phyloP scores from a whole-genome alignment of 2,797 vertebrate species.

The Sebastes reedi region DNA sequence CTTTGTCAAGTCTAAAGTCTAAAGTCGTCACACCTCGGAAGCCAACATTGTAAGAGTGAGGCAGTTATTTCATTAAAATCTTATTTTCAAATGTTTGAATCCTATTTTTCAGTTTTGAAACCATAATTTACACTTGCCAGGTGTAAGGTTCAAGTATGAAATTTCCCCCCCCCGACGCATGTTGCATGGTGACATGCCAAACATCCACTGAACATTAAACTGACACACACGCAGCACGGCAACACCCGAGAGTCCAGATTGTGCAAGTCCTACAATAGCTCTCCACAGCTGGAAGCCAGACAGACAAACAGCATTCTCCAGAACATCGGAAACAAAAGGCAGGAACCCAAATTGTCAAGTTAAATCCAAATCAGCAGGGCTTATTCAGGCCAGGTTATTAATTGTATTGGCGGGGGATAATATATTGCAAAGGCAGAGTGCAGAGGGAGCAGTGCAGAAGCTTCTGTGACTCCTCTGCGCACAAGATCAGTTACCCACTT shows the following conservation, averaged over 20 bases:
- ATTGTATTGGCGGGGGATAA: not conserved
- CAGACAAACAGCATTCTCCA: not conserved
- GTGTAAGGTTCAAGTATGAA: not conserved
- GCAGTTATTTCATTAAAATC: not conserved
- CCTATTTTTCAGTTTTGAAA: not conserved
- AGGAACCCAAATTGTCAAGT: not conserved
- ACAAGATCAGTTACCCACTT: slow-evolving; percentile 1
- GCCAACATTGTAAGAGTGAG: not conserved
- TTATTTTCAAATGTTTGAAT: not conserved
- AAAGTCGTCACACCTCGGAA: too few species aligned
- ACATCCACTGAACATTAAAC: slow-evolving; percentile 1
- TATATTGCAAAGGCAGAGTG: not conserved
- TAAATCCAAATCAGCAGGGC: not conserved
- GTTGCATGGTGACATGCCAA: not conserved
- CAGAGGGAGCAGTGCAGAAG: not conserved
- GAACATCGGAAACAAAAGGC: not conserved
- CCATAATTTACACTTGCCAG: not conserved
- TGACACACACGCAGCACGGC: not conserved
- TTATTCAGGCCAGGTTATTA: not conserved
- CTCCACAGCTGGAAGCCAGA: not conserved
- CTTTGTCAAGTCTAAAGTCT: too few species aligned
- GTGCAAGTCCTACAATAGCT: not conserved
- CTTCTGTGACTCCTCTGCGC: not conserved
- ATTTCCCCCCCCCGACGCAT: not conserved
- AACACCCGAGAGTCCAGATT: not conserved